phyloP scores from a whole-genome alignment of 2,797 vertebrate species.

The Poeciliopsis paucimaculata region DNA sequence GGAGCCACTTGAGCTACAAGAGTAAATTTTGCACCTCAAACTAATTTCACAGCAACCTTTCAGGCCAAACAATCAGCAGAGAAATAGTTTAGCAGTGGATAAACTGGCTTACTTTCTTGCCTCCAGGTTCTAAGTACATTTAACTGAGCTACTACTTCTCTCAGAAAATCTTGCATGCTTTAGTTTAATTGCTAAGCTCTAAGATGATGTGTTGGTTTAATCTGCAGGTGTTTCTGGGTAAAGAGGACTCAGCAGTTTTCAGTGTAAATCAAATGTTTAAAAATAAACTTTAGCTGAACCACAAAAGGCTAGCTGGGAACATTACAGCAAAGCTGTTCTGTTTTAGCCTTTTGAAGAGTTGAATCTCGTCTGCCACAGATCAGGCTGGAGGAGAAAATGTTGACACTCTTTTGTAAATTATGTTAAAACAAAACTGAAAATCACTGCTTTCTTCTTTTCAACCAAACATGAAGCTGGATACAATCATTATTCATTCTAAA shows the following conservation, averaged over 20 bases:
- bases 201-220: background rate
- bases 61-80: background rate
- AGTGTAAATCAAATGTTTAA: background rate
- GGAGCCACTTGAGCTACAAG: background rate
- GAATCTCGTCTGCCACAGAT: background rate
- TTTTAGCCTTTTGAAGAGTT: background rate
- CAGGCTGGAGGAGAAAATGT: background rate
- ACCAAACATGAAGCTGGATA: background rate
- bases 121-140: background rate
- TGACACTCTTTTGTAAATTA: background rate
- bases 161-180: background rate
- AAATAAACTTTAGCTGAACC: background rate
- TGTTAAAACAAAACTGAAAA: background rate
- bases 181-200: background rate
- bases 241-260: background rate
- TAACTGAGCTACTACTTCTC: background rate
- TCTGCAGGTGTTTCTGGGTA: background rate
- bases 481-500: background rate
- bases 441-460: background rate
- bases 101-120: background rate
- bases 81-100: background rate
- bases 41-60: background rate
- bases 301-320: background rate
- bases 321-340: background rate
- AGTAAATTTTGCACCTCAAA: background rate